Percentiles rank a stretch among this genome's conserved stretches.
These are phyloP conservation scores for Alosa sapidissima DNA, from an alignment of 2,797 vertebrate genomes.

Conservation along the genomic window DNA sequence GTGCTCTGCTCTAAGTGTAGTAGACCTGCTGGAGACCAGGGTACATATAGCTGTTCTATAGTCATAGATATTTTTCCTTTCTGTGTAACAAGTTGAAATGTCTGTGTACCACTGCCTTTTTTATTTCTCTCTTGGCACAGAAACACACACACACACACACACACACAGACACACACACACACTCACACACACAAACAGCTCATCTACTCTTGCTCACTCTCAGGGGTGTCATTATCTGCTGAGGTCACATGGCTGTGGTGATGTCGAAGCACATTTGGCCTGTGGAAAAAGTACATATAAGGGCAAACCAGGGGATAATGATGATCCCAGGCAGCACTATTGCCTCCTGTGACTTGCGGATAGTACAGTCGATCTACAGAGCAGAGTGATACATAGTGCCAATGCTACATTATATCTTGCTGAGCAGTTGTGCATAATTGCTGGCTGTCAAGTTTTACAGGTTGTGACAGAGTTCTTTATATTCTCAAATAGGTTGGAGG, in stretches of 20 bases:
- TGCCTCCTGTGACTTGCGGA: too few species aligned
- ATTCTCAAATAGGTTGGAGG: neutral
- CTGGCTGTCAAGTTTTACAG: neutral
- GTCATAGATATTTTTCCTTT: neutral
- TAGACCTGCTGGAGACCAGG: neutral
- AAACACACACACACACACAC: neutral
- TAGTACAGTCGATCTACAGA: neutral
- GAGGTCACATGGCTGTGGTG: neutral
- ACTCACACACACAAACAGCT: neutral
- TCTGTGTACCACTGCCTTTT: neutral
- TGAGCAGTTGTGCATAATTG: neutral
- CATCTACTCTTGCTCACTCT: neutral
- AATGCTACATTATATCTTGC: neutral
- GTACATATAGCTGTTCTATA: neutral
- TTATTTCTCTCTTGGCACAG: neutral
- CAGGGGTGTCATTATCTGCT: neutral
- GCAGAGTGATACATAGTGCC: neutral
- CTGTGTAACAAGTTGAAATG: neutral
- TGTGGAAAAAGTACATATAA: neutral
- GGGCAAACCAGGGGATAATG: too few species aligned
- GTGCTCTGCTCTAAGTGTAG: neutral
- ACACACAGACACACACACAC: neutral
- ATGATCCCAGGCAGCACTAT: too few species aligned
- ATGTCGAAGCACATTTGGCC: neutral
- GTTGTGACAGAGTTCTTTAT: neutral